phyloP scores from a whole-genome alignment of 2,113 vertebrate genomes.

The Neotoma lepida region DNA sequence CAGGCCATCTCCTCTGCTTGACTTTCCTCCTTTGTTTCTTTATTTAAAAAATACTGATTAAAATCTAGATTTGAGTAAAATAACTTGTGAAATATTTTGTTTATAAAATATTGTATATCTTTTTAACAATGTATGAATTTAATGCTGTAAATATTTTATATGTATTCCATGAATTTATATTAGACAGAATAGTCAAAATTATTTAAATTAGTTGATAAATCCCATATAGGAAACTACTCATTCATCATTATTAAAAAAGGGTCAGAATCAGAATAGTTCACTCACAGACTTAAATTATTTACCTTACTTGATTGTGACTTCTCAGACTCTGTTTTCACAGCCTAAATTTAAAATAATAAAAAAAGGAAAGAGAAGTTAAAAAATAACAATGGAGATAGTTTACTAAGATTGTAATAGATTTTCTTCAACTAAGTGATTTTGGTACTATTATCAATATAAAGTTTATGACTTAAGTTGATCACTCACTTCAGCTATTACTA shows the following conservation, averaged over 20 bases:
- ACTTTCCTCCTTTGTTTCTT: background rate
- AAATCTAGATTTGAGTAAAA: slow-evolving; percentile 34
- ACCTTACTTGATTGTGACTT: slow-evolving; percentile 80
- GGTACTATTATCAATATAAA: slow-evolving; percentile 17
- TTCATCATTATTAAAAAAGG: background rate
- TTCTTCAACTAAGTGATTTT: slow-evolving; percentile 35
- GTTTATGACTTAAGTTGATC: background rate
- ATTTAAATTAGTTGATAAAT: slow-evolving; percentile 8
- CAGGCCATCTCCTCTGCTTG: background rate
- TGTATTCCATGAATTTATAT: background rate
- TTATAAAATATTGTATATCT: slow-evolving; percentile 10
- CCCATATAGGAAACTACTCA: background rate
- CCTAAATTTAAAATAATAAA: slow-evolving; percentile 42
- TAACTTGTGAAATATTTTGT: background rate
- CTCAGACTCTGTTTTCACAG: slow-evolving; percentile 75
- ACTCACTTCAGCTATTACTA: background rate
- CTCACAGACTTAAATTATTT: slow-evolving; percentile 44
- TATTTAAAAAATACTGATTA: background rate
- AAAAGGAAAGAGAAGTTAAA: background rate
- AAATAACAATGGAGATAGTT: background rate
- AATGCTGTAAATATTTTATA: background rate
- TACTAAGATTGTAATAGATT: background rate
- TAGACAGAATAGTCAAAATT: background rate
- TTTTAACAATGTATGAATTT: slow-evolving; percentile 9
- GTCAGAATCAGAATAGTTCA: background rate